These are phyloP conservation scores for Trachops cirrhosus DNA, from an alignment of 2,797 vertebrate species.

Conservation along the genomic window DNA sequence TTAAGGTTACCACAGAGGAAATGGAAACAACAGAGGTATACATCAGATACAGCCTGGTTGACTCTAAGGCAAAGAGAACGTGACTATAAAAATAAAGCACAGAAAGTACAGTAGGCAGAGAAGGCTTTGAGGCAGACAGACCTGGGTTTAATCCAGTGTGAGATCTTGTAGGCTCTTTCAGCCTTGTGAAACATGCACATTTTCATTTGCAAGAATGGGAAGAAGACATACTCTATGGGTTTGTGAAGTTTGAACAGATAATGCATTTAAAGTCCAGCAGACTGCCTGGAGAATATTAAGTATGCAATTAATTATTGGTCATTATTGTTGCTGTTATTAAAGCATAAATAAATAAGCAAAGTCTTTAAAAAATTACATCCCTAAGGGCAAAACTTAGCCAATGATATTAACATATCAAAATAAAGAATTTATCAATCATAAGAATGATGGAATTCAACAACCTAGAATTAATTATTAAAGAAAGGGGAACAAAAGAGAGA, in stretches of 20 bases:
- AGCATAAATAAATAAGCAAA: neutral
- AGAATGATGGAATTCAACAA: neutral
- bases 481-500: neutral
- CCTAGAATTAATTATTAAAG: neutral
- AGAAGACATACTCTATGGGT: neutral
- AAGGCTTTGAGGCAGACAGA: neutral
- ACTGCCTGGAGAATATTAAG: neutral
- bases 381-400: neutral
- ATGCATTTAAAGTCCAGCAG: neutral
- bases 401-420: neutral
- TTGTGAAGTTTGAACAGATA: neutral
- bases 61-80: neutral
- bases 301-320: neutral
- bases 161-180: neutral
- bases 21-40: neutral
- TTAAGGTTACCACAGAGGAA: neutral
- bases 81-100: neutral
- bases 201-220: neutral
- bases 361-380: neutral
- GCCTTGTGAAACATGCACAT: neutral
- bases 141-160: neutral
- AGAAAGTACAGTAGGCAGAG: neutral
- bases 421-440: neutral
- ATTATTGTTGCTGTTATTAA: neutral
- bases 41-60: rapidly evolving